Evolutionary conservation across 2,888 invertebrate genomes (phyloP).

Genomic region (Onchidella celtica): DNA sequence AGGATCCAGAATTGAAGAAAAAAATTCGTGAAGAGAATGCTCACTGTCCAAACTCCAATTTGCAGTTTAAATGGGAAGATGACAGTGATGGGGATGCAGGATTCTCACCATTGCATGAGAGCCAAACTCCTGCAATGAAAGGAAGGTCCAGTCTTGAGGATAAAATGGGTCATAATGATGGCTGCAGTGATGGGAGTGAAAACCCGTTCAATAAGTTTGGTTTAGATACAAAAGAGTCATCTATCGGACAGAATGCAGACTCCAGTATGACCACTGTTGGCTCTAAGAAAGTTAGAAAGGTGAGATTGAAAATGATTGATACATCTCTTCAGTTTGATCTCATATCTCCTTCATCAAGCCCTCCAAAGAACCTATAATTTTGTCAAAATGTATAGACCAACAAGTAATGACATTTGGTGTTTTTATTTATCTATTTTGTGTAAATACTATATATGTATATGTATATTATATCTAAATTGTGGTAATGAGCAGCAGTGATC

Average conservation of each 20-base stretch:
- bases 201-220: neutral
- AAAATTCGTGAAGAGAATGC: slow-evolving; percentile 55
- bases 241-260: neutral
- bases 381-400: too few relatives aligned
- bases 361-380: slow-evolving; percentile 32
- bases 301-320: slow-evolving; percentile 49
- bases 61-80: slow-evolving; percentile 58
- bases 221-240: neutral
- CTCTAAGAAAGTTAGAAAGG: slow-evolving; percentile 41
- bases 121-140: neutral
- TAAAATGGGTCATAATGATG: neutral
- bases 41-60: slow-evolving; percentile 42
- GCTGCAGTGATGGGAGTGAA: neutral
- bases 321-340: slow-evolving; percentile 50
- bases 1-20: slow-evolving; percentile 63
- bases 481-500: too few relatives aligned
- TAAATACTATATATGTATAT: neutral
- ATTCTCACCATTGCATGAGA: neutral
- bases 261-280: neutral
- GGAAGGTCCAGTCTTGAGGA: neutral
- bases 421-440: neutral
- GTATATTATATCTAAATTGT: neutral
- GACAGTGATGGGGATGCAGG: slow-evolving; percentile 48
- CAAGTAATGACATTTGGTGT: too few relatives aligned
- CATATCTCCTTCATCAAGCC: slow-evolving; percentile 38